Percentiles rank a stretch among this genome's conserved stretches.
phyloP scores from a whole-genome alignment of 2,888 invertebrate genomes.

The Andrena dorsata region DNA sequence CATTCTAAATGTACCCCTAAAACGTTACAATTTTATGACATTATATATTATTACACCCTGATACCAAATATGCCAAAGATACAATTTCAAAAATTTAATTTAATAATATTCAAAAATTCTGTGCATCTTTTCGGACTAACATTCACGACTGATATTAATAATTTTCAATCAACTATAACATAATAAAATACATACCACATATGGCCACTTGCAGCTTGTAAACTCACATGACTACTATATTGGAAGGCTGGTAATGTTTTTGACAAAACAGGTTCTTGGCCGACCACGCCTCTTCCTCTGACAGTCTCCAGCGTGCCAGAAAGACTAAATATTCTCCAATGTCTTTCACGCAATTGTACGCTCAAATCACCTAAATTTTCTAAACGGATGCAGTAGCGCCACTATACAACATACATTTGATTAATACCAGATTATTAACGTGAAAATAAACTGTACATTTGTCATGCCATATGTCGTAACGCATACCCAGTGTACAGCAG shows the following conservation, averaged over 20 bases:
- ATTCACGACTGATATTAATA: background rate
- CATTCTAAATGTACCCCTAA: slow-evolving; percentile 98
- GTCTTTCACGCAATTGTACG: slow-evolving; percentile 97
- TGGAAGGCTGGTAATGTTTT: slow-evolving; percentile 97
- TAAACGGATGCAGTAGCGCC: slow-evolving; percentile 98
- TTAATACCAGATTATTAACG: slow-evolving; percentile 3
- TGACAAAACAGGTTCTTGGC: slow-evolving; percentile 97
- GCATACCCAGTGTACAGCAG: slow-evolving; percentile 95
- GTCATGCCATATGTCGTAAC: background rate
- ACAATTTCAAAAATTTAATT: background rate
- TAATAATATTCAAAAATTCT: background rate
- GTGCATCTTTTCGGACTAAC: background rate
- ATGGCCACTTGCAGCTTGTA: slow-evolving; percentile 98
- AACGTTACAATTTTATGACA: slow-evolving; percentile 5
- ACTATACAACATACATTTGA: slow-evolving; percentile 86
- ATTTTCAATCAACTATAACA: background rate
- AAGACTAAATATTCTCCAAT: slow-evolving; percentile 98
- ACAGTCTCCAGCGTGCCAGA: slow-evolving; percentile 97
- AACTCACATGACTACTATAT: slow-evolving; percentile 98
- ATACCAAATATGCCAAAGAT: background rate
- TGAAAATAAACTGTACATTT: background rate
- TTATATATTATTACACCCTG: background rate
- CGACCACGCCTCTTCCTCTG: slow-evolving; percentile 98
- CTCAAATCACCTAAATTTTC: slow-evolving; percentile 96
- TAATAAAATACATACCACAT: slow-evolving; percentile 91